These are phyloP conservation scores for Ariopsis seemanni DNA, from an alignment of 2,113 vertebrate genomes.

Conservation along the genomic window DNA sequence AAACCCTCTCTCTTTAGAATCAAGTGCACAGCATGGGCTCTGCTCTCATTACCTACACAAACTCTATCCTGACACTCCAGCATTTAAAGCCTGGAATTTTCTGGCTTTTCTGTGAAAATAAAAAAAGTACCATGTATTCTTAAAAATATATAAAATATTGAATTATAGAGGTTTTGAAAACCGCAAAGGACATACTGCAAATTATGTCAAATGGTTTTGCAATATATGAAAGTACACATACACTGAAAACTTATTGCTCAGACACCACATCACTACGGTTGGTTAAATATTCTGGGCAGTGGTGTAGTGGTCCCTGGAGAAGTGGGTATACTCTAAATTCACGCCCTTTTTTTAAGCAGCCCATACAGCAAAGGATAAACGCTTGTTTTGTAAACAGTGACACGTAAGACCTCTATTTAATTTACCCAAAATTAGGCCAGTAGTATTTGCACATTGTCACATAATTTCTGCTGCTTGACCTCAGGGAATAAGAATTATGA, in stretches of 20 bases:
- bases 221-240: too few species aligned
- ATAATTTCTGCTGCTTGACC: too few species aligned
- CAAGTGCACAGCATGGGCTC: not conserved
- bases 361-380: too few species aligned
- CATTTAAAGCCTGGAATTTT: not conserved
- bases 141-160: not conserved
- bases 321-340: too few species aligned
- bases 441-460: too few species aligned
- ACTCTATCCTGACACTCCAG: not conserved
- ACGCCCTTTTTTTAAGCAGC: too few species aligned
- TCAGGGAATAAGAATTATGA: too few species aligned
- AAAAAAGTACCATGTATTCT: not conserved
- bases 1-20: not conserved
- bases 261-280: not conserved
- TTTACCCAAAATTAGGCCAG: too few species aligned
- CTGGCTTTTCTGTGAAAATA: not conserved
- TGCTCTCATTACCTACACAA: not conserved
- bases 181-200: not conserved
- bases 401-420: too few species aligned
- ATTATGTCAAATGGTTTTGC: not conserved
- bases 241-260: not conserved
- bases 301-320: too few species aligned
- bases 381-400: too few species aligned
- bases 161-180: not conserved
- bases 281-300: not conserved